These are phyloP conservation scores for Leucosticte australis DNA, from an alignment of 2,113 vertebrate species.

Conservation along the genomic window DNA sequence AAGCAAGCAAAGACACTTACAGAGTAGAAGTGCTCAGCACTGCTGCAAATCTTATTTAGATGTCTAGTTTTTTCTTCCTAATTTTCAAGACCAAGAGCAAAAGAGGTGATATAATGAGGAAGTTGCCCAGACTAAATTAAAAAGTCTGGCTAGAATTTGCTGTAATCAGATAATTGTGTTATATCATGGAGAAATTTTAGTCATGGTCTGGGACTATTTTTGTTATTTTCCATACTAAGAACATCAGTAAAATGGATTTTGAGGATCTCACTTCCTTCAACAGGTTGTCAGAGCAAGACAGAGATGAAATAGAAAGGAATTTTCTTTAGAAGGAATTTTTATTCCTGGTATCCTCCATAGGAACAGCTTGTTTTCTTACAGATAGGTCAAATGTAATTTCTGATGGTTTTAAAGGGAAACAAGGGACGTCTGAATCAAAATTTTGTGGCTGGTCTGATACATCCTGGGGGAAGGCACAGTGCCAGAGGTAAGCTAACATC, in stretches of 20 bases:
- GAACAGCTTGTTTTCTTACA: not conserved
- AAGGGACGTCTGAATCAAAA: not conserved
- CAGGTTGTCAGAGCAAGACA: accelerated
- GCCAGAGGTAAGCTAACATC: not conserved
- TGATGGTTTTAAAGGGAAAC: not conserved
- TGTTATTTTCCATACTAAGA: not conserved
- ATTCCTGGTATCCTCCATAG: not conserved
- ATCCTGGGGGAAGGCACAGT: not conserved
- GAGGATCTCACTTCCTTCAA: not conserved
- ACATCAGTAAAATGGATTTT: not conserved
- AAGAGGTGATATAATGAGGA: not conserved
- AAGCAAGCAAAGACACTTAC: not conserved
- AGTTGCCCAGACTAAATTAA: not conserved
- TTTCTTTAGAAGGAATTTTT: not conserved
- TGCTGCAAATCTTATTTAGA: not conserved
- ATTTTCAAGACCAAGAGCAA: not conserved
- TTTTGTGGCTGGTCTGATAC: not conserved
- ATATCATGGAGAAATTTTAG: not conserved
- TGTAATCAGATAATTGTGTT: not conserved
- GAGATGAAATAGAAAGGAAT: not conserved
- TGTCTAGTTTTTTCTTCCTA: not conserved
- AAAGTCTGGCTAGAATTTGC: not conserved
- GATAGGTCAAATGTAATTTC: not conserved
- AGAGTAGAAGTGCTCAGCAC: not conserved
- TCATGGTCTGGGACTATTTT: not conserved